A percentile compares a stretch with the other conserved stretches of the same genome.
Conservation (phyloP, 2,113 vertebrate genomes). For the Triplophysa rosa region DNA sequence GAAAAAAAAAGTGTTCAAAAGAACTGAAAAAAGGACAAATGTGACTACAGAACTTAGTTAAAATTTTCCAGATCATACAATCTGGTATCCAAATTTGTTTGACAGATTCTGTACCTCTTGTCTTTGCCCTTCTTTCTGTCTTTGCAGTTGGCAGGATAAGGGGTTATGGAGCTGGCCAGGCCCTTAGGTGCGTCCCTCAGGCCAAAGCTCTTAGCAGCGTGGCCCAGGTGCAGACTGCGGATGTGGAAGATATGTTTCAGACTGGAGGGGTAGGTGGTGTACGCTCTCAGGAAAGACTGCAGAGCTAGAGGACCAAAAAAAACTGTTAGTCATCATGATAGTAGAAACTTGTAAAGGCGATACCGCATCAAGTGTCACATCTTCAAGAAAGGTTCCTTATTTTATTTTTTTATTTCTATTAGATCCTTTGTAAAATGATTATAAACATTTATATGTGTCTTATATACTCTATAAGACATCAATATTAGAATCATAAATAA, state of each 20-base stretch:
- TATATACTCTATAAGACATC: no score
- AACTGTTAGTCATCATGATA: not conserved
- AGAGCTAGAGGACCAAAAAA: slow-evolving; percentile 74
- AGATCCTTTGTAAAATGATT: not conserved
- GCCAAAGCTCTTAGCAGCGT: slow-evolving; percentile 92
- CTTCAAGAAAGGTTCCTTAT: not conserved
- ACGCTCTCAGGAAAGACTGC: slow-evolving; percentile 90
- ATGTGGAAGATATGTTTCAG: slow-evolving; percentile 93
- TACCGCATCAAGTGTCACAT: not conserved
- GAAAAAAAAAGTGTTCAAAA: not conserved
- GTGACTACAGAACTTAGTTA: not conserved
- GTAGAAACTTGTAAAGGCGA: no score
- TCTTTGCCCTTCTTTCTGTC: slow-evolving; percentile 28
- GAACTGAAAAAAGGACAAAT: not conserved
- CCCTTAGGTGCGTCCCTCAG: slow-evolving; percentile 88
- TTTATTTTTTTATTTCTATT: not conserved
- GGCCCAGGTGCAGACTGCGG: slow-evolving; percentile 87
- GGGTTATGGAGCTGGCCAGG: slow-evolving; percentile 68
- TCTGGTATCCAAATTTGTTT: not conserved
- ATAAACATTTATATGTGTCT: not conserved
- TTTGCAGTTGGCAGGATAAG: slow-evolving; percentile 40
- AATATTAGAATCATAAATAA: no score
- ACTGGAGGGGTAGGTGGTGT: slow-evolving; percentile 84
- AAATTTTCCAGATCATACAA: not conserved
- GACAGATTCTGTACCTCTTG: slow-evolving; percentile 44